Base-by-base conservation (phyloP, 2,113 vertebrate genomes). In the Montifringilla adamsi region DNA sequence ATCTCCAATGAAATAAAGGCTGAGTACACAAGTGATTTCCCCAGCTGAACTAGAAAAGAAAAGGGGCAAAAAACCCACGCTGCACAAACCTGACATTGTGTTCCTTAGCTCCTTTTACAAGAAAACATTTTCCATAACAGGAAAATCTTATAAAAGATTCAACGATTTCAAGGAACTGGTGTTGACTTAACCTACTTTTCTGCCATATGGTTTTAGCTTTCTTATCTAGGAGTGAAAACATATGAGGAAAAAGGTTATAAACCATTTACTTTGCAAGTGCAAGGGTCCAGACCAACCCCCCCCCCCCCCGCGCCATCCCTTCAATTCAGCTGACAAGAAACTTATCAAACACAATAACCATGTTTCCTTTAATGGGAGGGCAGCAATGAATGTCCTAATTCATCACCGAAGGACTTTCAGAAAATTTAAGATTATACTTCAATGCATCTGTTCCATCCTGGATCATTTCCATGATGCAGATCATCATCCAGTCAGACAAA, bases 41-140 rank as follows among this genome's bases (percentile, higher is more conserved):
- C 44, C 11, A 52, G 44, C 11, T 59, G 49, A 59, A 18, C 0
- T 0, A 53, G 27, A n/a, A 55, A 56, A 33, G 15, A n/a, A 55
- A 56, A 35, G 15, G 19, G 11, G 5, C 19, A 75, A 62, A 46
- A 47, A 49, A 4, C 10, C 16, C 37, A 33, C 0, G 0, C 52
- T 53, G 35, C 56, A 73, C 49, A 83, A 55, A 64, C 7, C 50
- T 83, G 37, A 35, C 67, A 73, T 11, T 47, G 58, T 66, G 53
- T 76, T 76, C 78, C 66, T 68, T 2, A 39, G 23, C 63, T 73
- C 14, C 43, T 82, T 85, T 39, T 13, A 53, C 24, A 62, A 39
- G 69, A 66, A 91, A 73, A 73, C 18, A 22, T 62, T 83, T 87
- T 94, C 78, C 56, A 21, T 35, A 73, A 84, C 81, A 95, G 91